These are phyloP conservation scores for Pseudomyrmex flavicornis DNA, from an alignment of 1,140 invertebrate genomes.

Conservation along the genomic window DNA sequence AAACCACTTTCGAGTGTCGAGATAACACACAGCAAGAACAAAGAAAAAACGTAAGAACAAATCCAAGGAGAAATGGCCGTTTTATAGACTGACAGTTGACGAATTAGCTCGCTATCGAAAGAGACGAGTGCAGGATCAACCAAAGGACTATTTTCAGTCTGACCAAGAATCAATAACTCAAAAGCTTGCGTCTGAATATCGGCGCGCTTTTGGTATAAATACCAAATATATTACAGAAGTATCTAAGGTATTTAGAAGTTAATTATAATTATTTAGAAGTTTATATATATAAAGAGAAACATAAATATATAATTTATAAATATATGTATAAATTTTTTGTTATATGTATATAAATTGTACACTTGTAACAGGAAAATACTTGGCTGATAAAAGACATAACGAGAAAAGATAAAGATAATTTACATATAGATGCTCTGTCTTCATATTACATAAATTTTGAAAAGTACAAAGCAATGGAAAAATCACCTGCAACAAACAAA, in stretches of 20 bases:
- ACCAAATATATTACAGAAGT: conserved; percentile 79
- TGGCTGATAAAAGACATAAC: conserved; percentile 46
- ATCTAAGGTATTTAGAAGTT: conserved; percentile 62
- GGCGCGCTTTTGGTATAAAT: conserved; percentile 75
- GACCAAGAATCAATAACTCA: conserved; percentile 53
- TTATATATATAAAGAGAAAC: no score
- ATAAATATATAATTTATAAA: not conserved
- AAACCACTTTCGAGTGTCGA: conserved; percentile 81
- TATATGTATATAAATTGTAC: no score
- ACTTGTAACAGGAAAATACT: conserved; percentile 71
- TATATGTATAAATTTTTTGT: no score
- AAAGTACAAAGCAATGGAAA: conserved; percentile 61
- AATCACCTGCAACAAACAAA: conserved; percentile 15
- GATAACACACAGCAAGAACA: conserved; percentile 76
- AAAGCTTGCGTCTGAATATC: conserved; percentile 79
- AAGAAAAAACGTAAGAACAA: conserved; percentile 70
- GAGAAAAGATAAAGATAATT: conserved; percentile 45
- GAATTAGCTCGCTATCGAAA: conserved; percentile 85
- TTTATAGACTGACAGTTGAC: conserved; percentile 86
- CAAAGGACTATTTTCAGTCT: conserved; percentile 78
- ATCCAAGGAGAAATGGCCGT: conserved; percentile 79
- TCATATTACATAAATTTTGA: conserved; percentile 33
- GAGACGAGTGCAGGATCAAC: conserved; percentile 79
- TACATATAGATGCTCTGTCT: conserved; percentile 5
- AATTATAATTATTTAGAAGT: no score